Percentiles rank a stretch among this genome's conserved stretches.
Evolutionary conservation across 2,113 vertebrate species (phyloP).

Genomic region (Todiramphus saurophagus): DNA sequence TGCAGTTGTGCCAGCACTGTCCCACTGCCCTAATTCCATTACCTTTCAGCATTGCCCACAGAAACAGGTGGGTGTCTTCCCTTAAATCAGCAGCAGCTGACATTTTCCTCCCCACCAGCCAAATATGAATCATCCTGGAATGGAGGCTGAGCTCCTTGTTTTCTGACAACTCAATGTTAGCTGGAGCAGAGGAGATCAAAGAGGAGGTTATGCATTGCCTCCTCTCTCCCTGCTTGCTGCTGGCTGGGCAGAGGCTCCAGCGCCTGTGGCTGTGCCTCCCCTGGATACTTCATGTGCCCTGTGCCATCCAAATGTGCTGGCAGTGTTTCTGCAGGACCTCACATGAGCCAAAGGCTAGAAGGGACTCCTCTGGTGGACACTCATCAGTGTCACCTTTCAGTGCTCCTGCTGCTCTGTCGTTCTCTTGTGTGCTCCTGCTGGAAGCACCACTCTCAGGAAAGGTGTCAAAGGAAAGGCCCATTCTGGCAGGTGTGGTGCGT

Average conservation of each 20-base stretch:
- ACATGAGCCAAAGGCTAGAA: not conserved
- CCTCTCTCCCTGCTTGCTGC: not conserved
- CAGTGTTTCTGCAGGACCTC: not conserved
- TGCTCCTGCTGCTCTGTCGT: accelerated
- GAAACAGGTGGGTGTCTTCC: not conserved
- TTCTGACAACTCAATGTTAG: not conserved
- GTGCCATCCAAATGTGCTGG: accelerated
- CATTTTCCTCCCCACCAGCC: not conserved
- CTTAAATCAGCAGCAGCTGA: not conserved
- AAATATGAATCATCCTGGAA: not conserved
- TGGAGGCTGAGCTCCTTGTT: not conserved
- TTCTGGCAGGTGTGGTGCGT: accelerated
- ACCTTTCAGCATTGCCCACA: not conserved
- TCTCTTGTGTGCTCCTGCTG: not conserved
- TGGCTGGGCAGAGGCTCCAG: not conserved
- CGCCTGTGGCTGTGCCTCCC: accelerated
- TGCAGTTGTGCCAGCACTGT: not conserved
- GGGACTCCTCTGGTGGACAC: not conserved
- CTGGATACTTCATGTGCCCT: accelerated
- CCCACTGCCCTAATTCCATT: not conserved
- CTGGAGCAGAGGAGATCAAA: not conserved
- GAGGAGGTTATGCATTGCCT: not conserved
- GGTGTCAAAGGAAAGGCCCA: not conserved
- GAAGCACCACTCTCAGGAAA: accelerated
- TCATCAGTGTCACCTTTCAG: not conserved